phyloP scores from a whole-genome alignment of 1,140 invertebrate genomes.

The Brachionus rubens region DNA sequence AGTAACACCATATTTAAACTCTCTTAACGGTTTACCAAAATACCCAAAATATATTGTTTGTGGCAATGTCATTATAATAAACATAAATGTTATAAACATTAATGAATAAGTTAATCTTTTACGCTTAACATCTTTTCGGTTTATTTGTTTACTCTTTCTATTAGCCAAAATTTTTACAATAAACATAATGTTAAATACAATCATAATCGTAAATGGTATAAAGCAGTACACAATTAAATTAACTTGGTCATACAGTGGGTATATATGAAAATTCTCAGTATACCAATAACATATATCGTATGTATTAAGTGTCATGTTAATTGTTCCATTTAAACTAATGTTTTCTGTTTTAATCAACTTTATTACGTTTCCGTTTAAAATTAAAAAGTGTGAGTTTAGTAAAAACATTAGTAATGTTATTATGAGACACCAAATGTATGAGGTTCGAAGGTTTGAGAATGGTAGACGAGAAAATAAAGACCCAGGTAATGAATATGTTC shows the following conservation, averaged over 20 bases:
- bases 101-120: neutral
- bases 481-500: neutral
- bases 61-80: constrained; percentile 34
- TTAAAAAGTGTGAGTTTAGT: constrained; percentile 16
- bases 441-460: neutral
- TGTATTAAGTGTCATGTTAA: neutral
- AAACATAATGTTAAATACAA: constrained; percentile 20
- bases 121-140: neutral
- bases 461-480: neutral
- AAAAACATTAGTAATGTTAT: neutral
- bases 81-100: constrained; percentile 23
- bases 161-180: neutral
- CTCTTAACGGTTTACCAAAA: neutral
- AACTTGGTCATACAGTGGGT: neutral
- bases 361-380: constrained; percentile 6
- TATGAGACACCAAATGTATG: neutral
- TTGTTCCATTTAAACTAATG: neutral
- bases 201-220: constrained; percentile 20
- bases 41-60: constrained; percentile 7
- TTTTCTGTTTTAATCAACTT: neutral
- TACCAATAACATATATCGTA: constrained; percentile 30
- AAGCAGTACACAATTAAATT: constrained; percentile 16
- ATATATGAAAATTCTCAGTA: neutral
- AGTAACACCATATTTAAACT: neutral
- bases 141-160: neutral